Percentiles rank a stretch among this genome's conserved stretches.
Conservation (phyloP, 2,113 vertebrate genomes). For the Lasiurus borealis region DNA sequence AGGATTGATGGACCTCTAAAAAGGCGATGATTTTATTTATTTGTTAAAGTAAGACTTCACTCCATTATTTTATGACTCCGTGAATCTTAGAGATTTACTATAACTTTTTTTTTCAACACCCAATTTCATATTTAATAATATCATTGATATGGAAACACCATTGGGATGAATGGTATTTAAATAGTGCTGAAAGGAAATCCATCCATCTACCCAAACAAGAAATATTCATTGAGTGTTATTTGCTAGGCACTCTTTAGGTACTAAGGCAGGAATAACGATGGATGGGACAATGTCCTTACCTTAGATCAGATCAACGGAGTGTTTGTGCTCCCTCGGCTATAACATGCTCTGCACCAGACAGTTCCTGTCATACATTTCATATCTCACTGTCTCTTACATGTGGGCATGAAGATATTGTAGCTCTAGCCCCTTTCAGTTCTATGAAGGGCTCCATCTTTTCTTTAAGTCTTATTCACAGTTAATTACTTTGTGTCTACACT, state of each 20-base stretch:
- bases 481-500: not conserved
- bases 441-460: not conserved
- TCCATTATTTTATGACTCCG: not conserved
- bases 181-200: slow-evolving; percentile 35
- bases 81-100: not conserved
- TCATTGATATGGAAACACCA: not conserved
- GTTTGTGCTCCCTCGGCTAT: not conserved
- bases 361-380: not conserved
- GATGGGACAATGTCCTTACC: not conserved
- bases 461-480: not conserved
- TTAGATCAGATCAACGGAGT: not conserved
- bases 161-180: slow-evolving; percentile 3
- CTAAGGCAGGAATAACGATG: not conserved
- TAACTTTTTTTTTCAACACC: slow-evolving; percentile 14
- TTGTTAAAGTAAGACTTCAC: slow-evolving; percentile 1
- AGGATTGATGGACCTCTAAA: slow-evolving; percentile 28
- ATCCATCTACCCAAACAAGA: not conserved
- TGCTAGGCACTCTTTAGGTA: not conserved
- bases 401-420: not conserved
- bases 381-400: not conserved
- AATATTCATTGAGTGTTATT: not conserved
- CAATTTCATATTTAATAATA: slow-evolving; percentile 4
- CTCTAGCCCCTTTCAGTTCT: not conserved
- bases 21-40: not conserved
- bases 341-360: no score